Evolutionary conservation across 2,797 vertebrate genomes (phyloP).

Genomic region (Urophycis tenuis): DNA sequence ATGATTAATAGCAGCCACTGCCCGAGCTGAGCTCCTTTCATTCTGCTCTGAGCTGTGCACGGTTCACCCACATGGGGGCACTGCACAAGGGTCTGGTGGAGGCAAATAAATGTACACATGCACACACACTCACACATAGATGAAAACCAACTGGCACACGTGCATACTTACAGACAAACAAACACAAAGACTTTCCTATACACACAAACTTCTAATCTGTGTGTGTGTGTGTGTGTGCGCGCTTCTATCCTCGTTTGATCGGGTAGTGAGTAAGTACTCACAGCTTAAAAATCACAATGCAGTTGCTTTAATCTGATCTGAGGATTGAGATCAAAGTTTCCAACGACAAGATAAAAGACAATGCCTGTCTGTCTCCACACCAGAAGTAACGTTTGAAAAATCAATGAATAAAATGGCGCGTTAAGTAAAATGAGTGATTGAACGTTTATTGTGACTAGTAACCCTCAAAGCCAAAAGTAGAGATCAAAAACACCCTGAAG

Average conservation of each 20-base stretch:
- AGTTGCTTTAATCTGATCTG: slow-evolving; percentile 16
- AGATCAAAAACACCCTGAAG: neutral
- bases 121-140: neutral
- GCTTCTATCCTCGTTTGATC: neutral
- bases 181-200: too few relatives aligned
- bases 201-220: neutral
- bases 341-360: slow-evolving; percentile 6
- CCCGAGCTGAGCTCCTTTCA: slow-evolving; percentile 57
- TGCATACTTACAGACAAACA: too few relatives aligned
- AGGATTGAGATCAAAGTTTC: slow-evolving; percentile 37
- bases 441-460: neutral
- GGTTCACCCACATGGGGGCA: slow-evolving; percentile 56
- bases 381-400: neutral
- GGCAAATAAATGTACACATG: slow-evolving; percentile 5
- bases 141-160: too few relatives aligned
- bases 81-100: slow-evolving; percentile 38
- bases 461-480: neutral
- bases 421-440: neutral
- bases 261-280: neutral
- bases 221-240: slow-evolving; percentile 15
- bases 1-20: too few relatives aligned
- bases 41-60: slow-evolving; percentile 55
- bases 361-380: neutral
- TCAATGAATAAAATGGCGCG: neutral
- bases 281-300: neutral